Evolutionary conservation across 35 echinoderm and acorn worm species (phyloP), one percentile per base, ranked within the genome.

Genomic region (Hemicentrotus pulcherrimus): DNA sequence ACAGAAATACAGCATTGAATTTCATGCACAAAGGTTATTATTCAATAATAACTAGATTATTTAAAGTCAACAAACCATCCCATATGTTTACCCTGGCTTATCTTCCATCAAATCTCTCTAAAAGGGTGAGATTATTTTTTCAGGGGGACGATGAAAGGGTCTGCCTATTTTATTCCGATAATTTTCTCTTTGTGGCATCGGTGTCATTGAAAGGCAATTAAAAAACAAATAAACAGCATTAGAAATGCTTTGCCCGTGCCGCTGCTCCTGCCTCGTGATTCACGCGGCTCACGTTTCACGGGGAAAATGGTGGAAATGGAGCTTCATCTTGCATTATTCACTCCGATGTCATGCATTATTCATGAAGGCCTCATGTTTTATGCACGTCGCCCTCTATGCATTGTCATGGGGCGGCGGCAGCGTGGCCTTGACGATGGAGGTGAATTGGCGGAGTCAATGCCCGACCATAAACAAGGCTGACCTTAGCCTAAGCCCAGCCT

Each of bases 401-500:
- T 78, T 78, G 65, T 78, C 65, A 78, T 28, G 19, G 28, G 65
- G 4, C 16, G 52, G 52, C 19, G 65, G 65, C 61, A 19, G 61
- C 65, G 19, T 78, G 65, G 65, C 65, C 65, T 78, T 78, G 65
- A 78, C 65, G 65, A 78, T 78, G 65, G 65, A 78, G 65, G 65
- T 78, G 65, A 78, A 78, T 78, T 78, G 65, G 7, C 19, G 65
- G 28, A 78, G 65, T 78, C 65, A 78, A 78, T 78, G 65, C 65
- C 65, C 65, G 65, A 78, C 65, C 65, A 78, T 78, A n/a, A 78
- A 78, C 65, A 78, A 78, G 65, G 65, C 65, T 78, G 65, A 78
- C 65, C 65, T 78, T 78, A 78, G 19, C 65, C 65, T 78, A 78
- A 78, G 19, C 65, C 65, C 5, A 78, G 65, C 65, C 65, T 78